Base-by-base conservation (phyloP, 1,140 invertebrate species). In the Meloidogyne hapla region DNA sequence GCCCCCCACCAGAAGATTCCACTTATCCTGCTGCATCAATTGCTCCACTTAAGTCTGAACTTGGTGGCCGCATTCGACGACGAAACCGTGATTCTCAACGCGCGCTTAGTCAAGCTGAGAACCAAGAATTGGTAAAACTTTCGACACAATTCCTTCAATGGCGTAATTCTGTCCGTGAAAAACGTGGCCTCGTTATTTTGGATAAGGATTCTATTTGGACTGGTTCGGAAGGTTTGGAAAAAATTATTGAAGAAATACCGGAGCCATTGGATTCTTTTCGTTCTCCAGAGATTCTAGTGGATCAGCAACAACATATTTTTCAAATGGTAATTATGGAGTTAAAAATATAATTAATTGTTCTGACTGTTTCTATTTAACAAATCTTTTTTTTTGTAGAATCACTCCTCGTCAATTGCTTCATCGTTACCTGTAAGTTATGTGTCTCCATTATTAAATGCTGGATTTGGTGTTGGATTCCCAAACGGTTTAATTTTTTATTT, bases 11-110 rank as follows among this genome's bases (percentile, higher is more conserved):
- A 74, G 84, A 72, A 23, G 76, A 81, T 18, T 25, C 13, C 9
- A 26, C 56, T 61, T 85, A 85, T 68, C 85, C 85, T 2, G 63
- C 72, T 26, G 72, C 81, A 8, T 77, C 77, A 40, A 66, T 84
- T 28, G 80, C 84, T 1, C 84, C 84, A 10, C 77, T 85, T n/a
- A 87, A 87, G 64, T 83, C 83, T 15, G 84, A 85, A 42, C 78
- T 84, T 18, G 26, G 69, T 28, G 28, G 45, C 4, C 45, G 28
- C 25, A 25, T 61, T 25, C 25, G 28, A 28, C 40, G 69, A 28
- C 71, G 83, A 12, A 75, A 75, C 28, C 74, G 76, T n/a, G 84
- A 84, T 56, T 84, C 84, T 2, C 83, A 86, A 66, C 83, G 79
- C 25, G 33, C 77, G 5, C 64, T 83, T 23, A 78, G 56, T 26